Percentiles rank a stretch among this genome's conserved stretches.
These are phyloP conservation scores for Aratinga solstitialis DNA, from an alignment of 2,797 vertebrate species.

Conservation along the genomic window DNA sequence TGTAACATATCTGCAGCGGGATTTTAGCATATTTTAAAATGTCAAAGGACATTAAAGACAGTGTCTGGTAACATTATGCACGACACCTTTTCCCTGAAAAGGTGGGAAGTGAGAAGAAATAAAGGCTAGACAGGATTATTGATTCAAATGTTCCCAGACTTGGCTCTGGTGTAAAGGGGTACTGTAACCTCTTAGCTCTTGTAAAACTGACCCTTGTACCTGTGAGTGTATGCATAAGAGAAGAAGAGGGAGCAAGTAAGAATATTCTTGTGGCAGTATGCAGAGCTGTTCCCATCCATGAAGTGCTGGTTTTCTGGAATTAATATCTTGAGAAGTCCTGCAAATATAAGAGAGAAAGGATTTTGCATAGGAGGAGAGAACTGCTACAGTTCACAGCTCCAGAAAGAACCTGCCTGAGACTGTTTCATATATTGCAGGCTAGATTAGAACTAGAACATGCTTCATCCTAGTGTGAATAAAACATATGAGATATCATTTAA, in stretches of 20 bases:
- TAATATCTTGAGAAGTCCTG: background rate
- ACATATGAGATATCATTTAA: background rate
- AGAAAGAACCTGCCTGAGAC: background rate
- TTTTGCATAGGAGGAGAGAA: background rate
- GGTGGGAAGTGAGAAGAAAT: background rate
- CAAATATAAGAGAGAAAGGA: background rate
- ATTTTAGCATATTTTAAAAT: conserved; percentile 6
- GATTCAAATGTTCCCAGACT: background rate
- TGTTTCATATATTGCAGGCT: background rate
- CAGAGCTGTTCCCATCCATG: background rate
- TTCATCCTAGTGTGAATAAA: background rate
- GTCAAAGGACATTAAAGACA: background rate
- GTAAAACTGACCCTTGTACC: background rate
- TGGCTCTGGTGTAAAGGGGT: background rate
- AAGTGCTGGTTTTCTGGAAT: background rate
- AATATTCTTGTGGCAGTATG: background rate
- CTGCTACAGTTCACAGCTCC: background rate
- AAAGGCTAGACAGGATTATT: background rate
- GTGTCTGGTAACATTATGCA: background rate
- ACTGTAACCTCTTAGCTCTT: background rate
- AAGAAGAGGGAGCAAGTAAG: background rate
- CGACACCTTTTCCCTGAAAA: background rate
- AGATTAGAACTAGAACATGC: background rate
- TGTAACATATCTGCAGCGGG: background rate
- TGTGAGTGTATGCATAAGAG: fast-evolving